Evolutionary conservation across 2,797 vertebrate species (phyloP).

Genomic region (Lepus townsendii): DNA sequence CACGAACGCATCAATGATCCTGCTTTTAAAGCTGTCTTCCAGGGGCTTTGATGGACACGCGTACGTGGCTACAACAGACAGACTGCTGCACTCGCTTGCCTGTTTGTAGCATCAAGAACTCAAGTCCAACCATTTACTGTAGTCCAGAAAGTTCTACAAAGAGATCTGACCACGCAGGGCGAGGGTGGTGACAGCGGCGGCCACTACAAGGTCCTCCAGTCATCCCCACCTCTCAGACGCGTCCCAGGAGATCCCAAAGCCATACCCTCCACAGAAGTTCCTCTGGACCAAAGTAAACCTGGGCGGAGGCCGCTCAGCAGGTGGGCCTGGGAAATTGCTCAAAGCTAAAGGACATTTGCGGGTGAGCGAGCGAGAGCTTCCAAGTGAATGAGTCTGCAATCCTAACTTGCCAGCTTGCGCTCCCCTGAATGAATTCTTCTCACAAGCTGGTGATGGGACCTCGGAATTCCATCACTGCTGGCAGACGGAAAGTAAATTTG

Average conservation of each 20-base stretch:
- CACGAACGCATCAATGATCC: background rate
- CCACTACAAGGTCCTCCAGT: background rate
- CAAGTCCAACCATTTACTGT: background rate
- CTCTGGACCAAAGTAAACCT: background rate
- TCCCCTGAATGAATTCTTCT: slow-evolving; percentile 72
- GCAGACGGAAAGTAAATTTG: slow-evolving; percentile 59
- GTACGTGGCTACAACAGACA: background rate
- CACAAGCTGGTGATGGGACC: slow-evolving; percentile 56
- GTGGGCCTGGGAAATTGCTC: slow-evolving; percentile 49
- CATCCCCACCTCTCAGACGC: rapidly evolving
- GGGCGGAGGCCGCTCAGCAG: slow-evolving; percentile 14
- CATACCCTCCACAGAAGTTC: background rate
- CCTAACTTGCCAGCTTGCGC: slow-evolving; percentile 53
- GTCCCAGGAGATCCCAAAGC: background rate
- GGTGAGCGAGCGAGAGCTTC: background rate
- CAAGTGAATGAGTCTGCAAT: slow-evolving; percentile 44
- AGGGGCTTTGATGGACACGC: background rate
- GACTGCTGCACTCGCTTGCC: background rate
- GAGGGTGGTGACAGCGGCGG: too few species aligned
- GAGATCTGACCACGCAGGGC: background rate
- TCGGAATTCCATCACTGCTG: slow-evolving; percentile 66
- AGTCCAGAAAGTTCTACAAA: background rate
- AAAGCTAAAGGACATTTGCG: slow-evolving; percentile 40
- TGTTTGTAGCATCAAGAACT: background rate
- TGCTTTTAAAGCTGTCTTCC: background rate